phyloP scores from a whole-genome alignment of 2,797 vertebrate genomes.

The Mionectes olivaceus region DNA sequence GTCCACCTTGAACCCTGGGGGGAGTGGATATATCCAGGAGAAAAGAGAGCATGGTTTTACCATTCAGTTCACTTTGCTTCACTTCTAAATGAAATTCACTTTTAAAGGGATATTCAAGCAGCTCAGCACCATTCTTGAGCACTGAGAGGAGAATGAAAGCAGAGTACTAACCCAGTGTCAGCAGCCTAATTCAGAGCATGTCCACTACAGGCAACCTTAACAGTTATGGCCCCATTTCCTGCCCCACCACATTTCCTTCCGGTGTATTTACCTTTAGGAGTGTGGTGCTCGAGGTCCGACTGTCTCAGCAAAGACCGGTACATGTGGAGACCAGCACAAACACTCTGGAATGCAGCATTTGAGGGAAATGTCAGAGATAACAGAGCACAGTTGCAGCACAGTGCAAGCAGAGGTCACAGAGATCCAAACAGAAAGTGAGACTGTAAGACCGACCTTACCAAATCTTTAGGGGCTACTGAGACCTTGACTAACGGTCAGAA shows the following conservation, averaged over 20 bases:
- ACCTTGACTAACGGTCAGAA: not conserved
- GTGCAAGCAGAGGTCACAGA: not conserved
- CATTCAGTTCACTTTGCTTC: not conserved
- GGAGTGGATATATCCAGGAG: not conserved
- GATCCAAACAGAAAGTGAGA: not conserved
- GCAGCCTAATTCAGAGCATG: not conserved
- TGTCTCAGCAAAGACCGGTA: constrained; percentile 76
- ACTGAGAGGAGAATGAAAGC: not conserved
- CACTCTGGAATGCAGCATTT: constrained; percentile 74
- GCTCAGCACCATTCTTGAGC: not conserved
- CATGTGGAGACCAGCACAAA: constrained; percentile 45
- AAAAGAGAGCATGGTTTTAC: not conserved
- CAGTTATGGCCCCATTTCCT: not conserved
- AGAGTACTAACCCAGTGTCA: not conserved
- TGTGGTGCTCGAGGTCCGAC: constrained; percentile 66
- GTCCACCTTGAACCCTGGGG: not conserved
- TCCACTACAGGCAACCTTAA: not conserved
- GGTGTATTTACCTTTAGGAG: constrained; percentile 78
- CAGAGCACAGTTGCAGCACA: not conserved
- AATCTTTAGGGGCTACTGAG: not conserved
- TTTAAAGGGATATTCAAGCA: not conserved
- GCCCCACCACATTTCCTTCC: not conserved
- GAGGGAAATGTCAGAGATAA: not conserved
- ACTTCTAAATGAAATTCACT: not conserved
- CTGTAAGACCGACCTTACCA: not conserved